Evolutionary conservation across 2,113 vertebrate genomes (phyloP), one percentile per base, ranked within the genome.

Genomic region (Notiomystis cincta): DNA sequence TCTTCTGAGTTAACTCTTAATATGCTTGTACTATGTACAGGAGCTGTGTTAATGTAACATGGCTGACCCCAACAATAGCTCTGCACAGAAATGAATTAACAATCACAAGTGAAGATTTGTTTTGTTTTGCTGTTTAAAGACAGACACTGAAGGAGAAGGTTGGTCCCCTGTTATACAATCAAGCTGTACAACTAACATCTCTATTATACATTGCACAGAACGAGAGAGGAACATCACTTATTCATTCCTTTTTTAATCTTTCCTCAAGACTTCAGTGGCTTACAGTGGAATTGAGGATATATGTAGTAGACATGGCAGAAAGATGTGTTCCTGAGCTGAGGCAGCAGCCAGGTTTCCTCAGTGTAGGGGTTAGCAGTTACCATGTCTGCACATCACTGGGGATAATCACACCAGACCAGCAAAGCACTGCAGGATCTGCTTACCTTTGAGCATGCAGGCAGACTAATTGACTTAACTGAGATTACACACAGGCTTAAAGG

Each of bases 391-490:
- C 50, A 58, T 90, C 82, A 47, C 50, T 40, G 88, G 42, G 87
- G 90, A 94, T 96, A 96, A 96, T 96, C 58, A 47, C 9, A 67
- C 54, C 70, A 93, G 62, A 66, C 82, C 87, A 90, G 79, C 54
- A 93, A 90, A 90, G 30, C 57, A 83, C 33, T 40, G 77, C 38
- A 58, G 60, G 88, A 95, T 90, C 82, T 95, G 35, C 87, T 96
- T 95, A 96, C 91, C 85, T 96, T 77, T 85, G 64, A 95, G 95
- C 87, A 85, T 54, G 33, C 44, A 93, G 69, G 53, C 75, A 86
- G 50, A 65, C 81, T 96, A 95, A 96, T 89, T 96, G 96, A 93
- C 87, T 97, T 96, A 96, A 61, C 70, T 38, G 84, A 96, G 93
- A 96, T 97, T 97, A 96, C 92, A 92, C 69, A 90, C 47, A 90